Percentiles rank a stretch among this genome's conserved stretches.
Conservation (phyloP, 2,888 invertebrate genomes). For the Drosophila neutralis region DNA sequence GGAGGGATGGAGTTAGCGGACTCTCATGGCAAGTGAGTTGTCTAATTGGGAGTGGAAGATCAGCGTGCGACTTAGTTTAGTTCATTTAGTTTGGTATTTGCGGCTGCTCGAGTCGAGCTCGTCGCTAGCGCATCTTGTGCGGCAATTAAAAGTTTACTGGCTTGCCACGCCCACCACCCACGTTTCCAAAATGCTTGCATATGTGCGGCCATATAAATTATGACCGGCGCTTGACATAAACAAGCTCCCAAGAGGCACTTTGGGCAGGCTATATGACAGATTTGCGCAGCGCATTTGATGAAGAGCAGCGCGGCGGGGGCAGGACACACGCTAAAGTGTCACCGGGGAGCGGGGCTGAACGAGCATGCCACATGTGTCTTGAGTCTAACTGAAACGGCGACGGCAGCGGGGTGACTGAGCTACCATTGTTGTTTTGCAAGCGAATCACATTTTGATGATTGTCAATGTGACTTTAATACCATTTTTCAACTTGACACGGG, state of each 20-base stretch:
- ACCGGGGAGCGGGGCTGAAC: slow-evolving; percentile 67
- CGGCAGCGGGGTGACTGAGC: slow-evolving; percentile 35
- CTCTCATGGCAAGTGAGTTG: slow-evolving; percentile 33
- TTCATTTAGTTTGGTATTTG: slow-evolving; percentile 70
- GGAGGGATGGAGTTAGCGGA: not conserved
- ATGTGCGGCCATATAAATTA: slow-evolving; percentile 78
- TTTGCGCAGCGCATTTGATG: slow-evolving; percentile 79
- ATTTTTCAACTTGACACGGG: slow-evolving; percentile 79
- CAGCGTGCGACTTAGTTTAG: slow-evolving; percentile 73
- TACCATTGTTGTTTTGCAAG: slow-evolving; percentile 64
- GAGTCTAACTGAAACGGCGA: slow-evolving; percentile 34
- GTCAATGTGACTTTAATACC: slow-evolving; percentile 83
- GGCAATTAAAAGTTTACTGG: slow-evolving; percentile 80
- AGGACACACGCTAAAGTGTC: slow-evolving; percentile 80
- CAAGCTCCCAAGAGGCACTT: slow-evolving; percentile 84
- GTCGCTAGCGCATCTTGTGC: slow-evolving; percentile 15
- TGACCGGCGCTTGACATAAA: slow-evolving; percentile 84
- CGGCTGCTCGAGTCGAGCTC: slow-evolving; percentile 16
- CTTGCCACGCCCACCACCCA: slow-evolving; percentile 55
- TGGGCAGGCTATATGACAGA: slow-evolving; percentile 84
- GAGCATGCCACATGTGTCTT: slow-evolving; percentile 71
- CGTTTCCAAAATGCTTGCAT: slow-evolving; percentile 58
- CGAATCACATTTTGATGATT: slow-evolving; percentile 84
- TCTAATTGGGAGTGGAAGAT: slow-evolving; percentile 79
- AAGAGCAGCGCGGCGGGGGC: slow-evolving; percentile 46